These are phyloP conservation scores for Oryctolagus cuniculus DNA, from an alignment of 2,113 vertebrate genomes.

Conservation along the genomic window DNA sequence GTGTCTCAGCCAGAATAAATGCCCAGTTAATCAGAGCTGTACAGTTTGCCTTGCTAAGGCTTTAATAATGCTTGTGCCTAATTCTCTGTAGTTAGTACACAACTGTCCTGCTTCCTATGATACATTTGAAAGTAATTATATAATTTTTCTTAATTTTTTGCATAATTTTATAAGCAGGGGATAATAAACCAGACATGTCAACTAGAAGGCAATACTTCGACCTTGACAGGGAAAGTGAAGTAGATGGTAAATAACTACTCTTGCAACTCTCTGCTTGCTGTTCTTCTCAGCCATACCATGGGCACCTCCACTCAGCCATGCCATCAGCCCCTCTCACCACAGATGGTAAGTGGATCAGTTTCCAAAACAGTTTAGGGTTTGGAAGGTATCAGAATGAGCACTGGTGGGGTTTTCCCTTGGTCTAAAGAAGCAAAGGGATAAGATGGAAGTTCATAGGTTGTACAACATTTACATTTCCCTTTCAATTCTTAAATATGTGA, in stretches of 20 bases:
- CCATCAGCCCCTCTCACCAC: too few species aligned
- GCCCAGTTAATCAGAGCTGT: constrained; percentile 19
- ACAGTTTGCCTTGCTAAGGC: constrained; percentile 31
- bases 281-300: background rate
- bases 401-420: background rate
- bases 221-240: background rate
- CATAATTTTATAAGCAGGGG: background rate
- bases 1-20: constrained; percentile 51
- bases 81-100: constrained; percentile 23
- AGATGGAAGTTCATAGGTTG: background rate
- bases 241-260: background rate
- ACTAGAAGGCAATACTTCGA: constrained; percentile 22
- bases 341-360: background rate
- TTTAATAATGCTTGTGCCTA: constrained; percentile 50
- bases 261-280: background rate
- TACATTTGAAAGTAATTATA: constrained; percentile 54
- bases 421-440: background rate
- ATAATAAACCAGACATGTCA: constrained; percentile 3
- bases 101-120: constrained; percentile 32
- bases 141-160: constrained; percentile 45
- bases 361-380: background rate
- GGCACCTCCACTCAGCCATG: background rate
- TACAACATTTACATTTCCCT: background rate
- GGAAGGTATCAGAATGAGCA: background rate
- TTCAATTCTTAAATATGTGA: background rate